A percentile compares a stretch with the other conserved stretches of the same genome.
Evolutionary conservation across 2,797 vertebrate species (phyloP).

Genomic region (Eremophila alpestris): DNA sequence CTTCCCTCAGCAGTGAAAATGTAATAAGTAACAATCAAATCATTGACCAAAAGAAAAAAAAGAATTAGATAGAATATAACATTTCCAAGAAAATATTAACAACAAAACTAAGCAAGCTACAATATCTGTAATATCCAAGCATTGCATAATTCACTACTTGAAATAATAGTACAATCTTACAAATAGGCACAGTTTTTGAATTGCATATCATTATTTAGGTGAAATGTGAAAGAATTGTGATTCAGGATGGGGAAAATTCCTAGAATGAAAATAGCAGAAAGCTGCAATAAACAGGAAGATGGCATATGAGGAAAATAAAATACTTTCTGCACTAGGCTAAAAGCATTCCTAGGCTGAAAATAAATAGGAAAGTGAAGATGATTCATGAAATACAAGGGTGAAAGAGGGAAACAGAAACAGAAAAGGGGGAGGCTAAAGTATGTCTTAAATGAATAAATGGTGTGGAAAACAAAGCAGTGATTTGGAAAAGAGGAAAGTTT

Average conservation of each 20-base stretch:
- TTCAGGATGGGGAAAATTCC: not conserved
- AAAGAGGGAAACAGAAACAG: not conserved
- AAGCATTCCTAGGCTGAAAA: not conserved
- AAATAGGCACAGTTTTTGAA: not conserved
- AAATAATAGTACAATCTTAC: not conserved
- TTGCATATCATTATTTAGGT: not conserved
- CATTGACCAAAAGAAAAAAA: not conserved
- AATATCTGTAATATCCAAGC: not conserved
- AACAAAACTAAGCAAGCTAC: not conserved
- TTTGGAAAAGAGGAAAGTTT: not conserved
- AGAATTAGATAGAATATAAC: not conserved
- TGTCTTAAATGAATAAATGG: not conserved
- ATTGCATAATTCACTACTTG: not conserved
- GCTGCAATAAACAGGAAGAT: not conserved
- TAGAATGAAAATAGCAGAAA: not conserved
- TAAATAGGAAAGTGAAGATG: not conserved
- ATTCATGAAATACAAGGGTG: not conserved
- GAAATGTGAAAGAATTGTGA: not conserved
- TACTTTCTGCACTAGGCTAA: not conserved
- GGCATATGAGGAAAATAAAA: not conserved
- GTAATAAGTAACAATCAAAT: not conserved
- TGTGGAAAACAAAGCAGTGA: not conserved
- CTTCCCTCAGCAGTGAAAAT: not conserved
- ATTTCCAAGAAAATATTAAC: not conserved
- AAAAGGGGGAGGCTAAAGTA: not conserved